Conservation (phyloP, 1,140 invertebrate genomes). For the Drosophila burlai region DNA sequence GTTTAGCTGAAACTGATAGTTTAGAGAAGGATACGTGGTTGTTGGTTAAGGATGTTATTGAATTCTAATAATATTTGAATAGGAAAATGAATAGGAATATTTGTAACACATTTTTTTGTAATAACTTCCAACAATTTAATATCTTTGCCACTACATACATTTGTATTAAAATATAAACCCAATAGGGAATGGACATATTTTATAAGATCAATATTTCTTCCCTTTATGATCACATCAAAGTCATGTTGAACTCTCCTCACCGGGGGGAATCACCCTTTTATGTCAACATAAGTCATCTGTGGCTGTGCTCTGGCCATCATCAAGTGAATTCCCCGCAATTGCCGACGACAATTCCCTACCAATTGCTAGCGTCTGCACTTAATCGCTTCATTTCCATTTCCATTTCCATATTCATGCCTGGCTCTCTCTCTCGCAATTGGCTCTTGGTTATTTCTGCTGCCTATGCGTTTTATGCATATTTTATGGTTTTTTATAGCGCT, state of each 20-base stretch:
- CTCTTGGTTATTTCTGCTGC: slow-evolving; percentile 50
- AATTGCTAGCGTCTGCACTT: slow-evolving; percentile 69
- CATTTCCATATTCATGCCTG: slow-evolving; percentile 40
- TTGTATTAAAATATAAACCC: neutral
- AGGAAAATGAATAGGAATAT: neutral
- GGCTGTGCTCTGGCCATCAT: slow-evolving; percentile 10
- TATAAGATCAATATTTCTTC: neutral
- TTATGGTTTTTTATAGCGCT: slow-evolving; percentile 76
- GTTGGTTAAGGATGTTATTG: too few relatives aligned
- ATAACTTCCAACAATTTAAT: too few relatives aligned
- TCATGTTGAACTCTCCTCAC: slow-evolving; percentile 2
- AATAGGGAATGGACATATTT: neutral
- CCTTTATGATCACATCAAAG: slow-evolving; percentile 8
- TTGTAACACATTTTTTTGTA: neutral
- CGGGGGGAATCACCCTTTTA: slow-evolving; percentile 16
- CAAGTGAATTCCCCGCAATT: slow-evolving; percentile 33
- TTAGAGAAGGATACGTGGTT: neutral
- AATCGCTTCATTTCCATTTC: slow-evolving; percentile 71
- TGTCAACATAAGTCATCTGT: slow-evolving; percentile 22
- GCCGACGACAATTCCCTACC: slow-evolving; percentile 47
- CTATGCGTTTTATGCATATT: slow-evolving; percentile 80
- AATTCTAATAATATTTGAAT: neutral
- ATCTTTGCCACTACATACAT: neutral
- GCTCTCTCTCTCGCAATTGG: slow-evolving; percentile 44
- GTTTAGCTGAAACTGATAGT: neutral